These are phyloP conservation scores for Neoniphon sammara DNA, from an alignment of 2,797 vertebrate genomes.

Conservation along the genomic window DNA sequence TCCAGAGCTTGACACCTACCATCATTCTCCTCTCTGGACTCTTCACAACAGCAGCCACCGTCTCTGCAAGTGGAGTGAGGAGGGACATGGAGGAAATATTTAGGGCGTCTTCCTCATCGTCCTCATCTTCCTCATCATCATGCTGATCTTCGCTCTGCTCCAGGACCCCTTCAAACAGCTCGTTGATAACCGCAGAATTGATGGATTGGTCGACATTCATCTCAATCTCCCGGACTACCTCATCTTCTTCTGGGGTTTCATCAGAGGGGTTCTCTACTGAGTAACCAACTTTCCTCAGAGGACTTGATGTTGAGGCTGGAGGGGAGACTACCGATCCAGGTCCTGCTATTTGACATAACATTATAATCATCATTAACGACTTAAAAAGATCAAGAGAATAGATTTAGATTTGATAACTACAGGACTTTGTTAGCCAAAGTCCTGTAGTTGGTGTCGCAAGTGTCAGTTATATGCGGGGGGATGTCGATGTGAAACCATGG, in stretches of 20 bases:
- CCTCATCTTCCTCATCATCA: slow-evolving; percentile 65
- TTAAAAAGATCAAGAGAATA: no score
- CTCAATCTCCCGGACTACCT: slow-evolving; percentile 78
- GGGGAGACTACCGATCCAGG: slow-evolving; percentile 23
- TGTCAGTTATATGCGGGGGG: no score
- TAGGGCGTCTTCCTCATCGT: slow-evolving; percentile 87
- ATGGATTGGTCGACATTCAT: slow-evolving; percentile 85
- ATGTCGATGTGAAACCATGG: no score
- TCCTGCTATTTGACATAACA: slow-evolving; percentile 21
- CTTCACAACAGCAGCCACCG: slow-evolving; percentile 84
- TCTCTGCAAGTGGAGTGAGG: slow-evolving; percentile 90
- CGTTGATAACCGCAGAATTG: slow-evolving; percentile 92
- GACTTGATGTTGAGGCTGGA: slow-evolving; percentile 73
- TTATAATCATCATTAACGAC: no score
- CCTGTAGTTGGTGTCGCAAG: no score
- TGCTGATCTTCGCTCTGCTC: slow-evolving; percentile 80
- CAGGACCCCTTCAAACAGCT: slow-evolving; percentile 89
- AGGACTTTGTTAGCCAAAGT: no score
- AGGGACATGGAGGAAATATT: slow-evolving; percentile 99
- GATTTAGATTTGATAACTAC: no score
- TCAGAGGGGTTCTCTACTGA: slow-evolving; percentile 53
- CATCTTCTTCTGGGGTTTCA: slow-evolving; percentile 32
- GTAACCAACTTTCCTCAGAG: slow-evolving; percentile 66
- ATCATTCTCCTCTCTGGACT: slow-evolving; percentile 86
- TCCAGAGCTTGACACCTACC: slow-evolving; percentile 57